phyloP scores from a whole-genome alignment of 1,140 invertebrate species.

The Megalopta genalis region DNA sequence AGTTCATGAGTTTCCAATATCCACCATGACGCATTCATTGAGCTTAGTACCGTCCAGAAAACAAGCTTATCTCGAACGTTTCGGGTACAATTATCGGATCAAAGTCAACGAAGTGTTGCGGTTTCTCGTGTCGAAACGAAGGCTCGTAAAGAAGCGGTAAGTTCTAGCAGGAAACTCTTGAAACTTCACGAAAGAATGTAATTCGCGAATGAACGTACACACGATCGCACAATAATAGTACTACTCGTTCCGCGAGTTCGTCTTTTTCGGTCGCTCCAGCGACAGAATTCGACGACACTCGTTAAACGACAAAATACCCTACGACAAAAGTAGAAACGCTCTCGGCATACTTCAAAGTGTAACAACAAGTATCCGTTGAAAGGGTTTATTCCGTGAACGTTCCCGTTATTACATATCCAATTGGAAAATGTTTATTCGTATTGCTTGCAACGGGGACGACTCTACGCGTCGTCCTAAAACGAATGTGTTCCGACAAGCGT shows the following conservation, averaged over 20 bases:
- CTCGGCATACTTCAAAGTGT: background rate
- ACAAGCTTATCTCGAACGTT: background rate
- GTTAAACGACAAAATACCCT: background rate
- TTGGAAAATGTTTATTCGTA: background rate
- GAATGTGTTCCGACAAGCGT: background rate
- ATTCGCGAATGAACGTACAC: background rate
- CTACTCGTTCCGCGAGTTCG: background rate
- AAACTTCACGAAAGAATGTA: background rate
- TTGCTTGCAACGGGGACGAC: background rate
- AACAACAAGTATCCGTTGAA: background rate
- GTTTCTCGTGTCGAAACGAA: background rate
- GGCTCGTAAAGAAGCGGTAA: background rate
- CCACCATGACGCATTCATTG: background rate
- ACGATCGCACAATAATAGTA: background rate
- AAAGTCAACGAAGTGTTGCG: background rate
- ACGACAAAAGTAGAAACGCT: background rate
- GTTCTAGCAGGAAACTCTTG: background rate
- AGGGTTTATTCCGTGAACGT: background rate
- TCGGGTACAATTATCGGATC: background rate
- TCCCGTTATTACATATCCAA: background rate
- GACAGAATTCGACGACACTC: background rate
- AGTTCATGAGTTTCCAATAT: background rate
- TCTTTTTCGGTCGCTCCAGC: background rate
- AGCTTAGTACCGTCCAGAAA: background rate
- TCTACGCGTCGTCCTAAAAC: background rate